Conservation (phyloP, 2,113 vertebrate species). For the Myiozetetes cayanensis region DNA sequence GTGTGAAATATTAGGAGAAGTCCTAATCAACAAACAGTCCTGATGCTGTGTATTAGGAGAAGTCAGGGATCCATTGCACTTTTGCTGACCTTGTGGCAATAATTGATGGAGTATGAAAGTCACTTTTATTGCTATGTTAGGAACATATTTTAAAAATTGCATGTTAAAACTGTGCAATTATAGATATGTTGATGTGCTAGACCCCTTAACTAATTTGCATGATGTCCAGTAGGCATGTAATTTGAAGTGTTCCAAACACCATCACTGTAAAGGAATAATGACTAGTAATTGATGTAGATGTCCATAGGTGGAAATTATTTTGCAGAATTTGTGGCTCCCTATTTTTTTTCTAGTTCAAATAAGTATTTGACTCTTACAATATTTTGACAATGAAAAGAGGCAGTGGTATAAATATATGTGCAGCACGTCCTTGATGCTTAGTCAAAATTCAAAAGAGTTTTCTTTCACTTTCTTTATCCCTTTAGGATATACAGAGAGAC, state of each 20-base stretch:
- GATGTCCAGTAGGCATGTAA: background rate
- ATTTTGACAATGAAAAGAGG: background rate
- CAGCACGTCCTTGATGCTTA: background rate
- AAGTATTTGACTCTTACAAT: background rate
- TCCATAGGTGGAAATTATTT: background rate
- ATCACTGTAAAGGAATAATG: background rate
- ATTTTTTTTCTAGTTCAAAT: background rate
- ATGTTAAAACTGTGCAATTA: background rate
- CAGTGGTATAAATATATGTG: background rate
- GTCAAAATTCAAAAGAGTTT: background rate
- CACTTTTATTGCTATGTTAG: background rate
- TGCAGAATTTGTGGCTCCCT: background rate
- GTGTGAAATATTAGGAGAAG: background rate
- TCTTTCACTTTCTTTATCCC: background rate
- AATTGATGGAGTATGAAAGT: background rate
- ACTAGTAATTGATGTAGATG: background rate
- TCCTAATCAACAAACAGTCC: background rate
- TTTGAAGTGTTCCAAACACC: background rate
- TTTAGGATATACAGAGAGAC: constrained; percentile 83
- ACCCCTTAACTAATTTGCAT: background rate
- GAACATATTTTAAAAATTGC: background rate
- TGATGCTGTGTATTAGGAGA: background rate
- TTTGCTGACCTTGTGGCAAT: background rate
- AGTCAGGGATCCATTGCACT: background rate
- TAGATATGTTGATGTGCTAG: background rate